A percentile compares a stretch with the other conserved stretches of the same genome.
These are phyloP conservation scores for Diaphora mendica DNA, from an alignment of 2,888 invertebrate genomes.

Conservation along the genomic window DNA sequence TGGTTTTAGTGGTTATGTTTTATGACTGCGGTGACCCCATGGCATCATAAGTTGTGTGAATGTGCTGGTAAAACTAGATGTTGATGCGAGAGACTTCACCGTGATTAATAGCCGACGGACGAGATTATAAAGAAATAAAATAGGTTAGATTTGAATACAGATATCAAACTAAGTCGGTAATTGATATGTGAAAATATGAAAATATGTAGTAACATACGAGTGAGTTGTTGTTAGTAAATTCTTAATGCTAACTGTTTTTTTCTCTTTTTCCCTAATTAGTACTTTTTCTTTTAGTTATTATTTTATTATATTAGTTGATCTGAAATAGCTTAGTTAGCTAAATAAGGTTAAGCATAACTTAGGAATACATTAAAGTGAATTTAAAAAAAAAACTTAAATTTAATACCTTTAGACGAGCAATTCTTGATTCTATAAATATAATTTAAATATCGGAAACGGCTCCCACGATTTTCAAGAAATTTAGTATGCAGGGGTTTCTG, in stretches of 20 bases:
- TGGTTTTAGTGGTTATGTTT: constrained; percentile 37
- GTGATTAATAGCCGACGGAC: neutral
- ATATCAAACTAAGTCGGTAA: neutral
- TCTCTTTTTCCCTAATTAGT: neutral
- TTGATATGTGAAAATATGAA: neutral
- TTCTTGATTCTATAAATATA: no score
- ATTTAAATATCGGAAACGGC: no score
- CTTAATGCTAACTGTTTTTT: neutral
- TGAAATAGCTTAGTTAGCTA: no score
- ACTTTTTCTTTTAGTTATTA: no score
- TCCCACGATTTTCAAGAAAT: no score
- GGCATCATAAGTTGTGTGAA: constrained; percentile 18
- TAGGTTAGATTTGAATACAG: neutral
- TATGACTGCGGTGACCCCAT: constrained; percentile 39
- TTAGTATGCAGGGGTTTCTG: no score
- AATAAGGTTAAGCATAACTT: no score
- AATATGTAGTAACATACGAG: neutral
- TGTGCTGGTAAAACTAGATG: constrained; percentile 4
- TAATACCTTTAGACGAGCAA: no score
- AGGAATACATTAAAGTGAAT: no score
- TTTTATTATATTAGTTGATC: no score
- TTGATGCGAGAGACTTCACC: neutral
- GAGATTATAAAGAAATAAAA: neutral
- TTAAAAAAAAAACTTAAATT: no score
- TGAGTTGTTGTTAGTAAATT: neutral